These are phyloP conservation scores for Pseudoatta argentina DNA, from an alignment of 1,140 invertebrate genomes.

Conservation along the genomic window DNA sequence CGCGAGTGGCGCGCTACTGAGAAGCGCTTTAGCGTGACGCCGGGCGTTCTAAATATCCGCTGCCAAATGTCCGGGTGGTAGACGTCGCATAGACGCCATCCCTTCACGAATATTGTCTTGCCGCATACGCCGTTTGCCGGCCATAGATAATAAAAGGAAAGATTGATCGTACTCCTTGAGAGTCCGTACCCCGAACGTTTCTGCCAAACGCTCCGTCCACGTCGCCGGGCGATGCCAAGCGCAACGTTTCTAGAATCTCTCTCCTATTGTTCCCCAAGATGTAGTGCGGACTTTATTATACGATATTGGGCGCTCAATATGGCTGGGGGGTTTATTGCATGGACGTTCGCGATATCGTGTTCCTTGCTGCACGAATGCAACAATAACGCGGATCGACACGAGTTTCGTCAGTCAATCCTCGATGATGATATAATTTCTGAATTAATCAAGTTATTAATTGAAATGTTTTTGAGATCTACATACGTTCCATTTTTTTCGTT, in stretches of 20 bases:
- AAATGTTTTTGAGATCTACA: neutral
- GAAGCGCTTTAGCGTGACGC: slow-evolving; percentile 13
- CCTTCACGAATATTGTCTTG: slow-evolving; percentile 64
- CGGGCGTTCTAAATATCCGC: slow-evolving; percentile 67
- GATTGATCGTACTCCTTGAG: slow-evolving; percentile 65
- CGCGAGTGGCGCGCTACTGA: neutral
- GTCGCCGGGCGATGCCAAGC: slow-evolving; percentile 64
- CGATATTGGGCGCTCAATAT: slow-evolving; percentile 57
- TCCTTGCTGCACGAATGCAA: slow-evolving; percentile 13
- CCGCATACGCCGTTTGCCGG: slow-evolving; percentile 50
- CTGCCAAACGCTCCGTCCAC: slow-evolving; percentile 70
- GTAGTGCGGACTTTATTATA: slow-evolving; percentile 70
- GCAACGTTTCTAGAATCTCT: slow-evolving; percentile 71
- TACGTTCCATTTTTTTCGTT: neutral
- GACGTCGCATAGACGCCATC: slow-evolving; percentile 65
- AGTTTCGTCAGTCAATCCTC: slow-evolving; percentile 15
- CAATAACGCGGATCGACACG: slow-evolving; percentile 21
- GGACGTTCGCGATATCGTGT: slow-evolving; percentile 38
- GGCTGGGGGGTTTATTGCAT: slow-evolving; percentile 60
- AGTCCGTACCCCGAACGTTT: slow-evolving; percentile 8
- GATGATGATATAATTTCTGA: neutral
- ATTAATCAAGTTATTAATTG: neutral
- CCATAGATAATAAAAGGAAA: slow-evolving; percentile 67
- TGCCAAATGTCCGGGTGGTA: slow-evolving; percentile 63
- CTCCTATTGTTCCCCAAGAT: slow-evolving; percentile 70